phyloP scores from a whole-genome alignment of 2,888 invertebrate genomes.

The Pseudococcus viburni region DNA sequence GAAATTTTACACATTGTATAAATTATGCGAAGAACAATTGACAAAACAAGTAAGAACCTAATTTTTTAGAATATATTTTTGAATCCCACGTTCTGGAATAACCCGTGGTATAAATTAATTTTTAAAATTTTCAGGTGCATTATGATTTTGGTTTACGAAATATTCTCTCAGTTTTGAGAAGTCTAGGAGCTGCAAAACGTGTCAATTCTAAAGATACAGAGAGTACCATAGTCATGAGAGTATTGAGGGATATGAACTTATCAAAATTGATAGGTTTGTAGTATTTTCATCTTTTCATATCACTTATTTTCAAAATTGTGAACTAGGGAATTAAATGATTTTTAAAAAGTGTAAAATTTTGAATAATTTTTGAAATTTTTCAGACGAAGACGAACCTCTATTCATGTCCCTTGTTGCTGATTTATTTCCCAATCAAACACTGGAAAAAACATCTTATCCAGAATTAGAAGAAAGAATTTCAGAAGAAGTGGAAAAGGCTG shows the following conservation, averaged over 20 bases:
- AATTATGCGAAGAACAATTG: conserved; percentile 96
- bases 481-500: conserved; percentile 84
- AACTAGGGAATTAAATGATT: too few relatives aligned
- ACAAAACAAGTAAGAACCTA: conserved; percentile 86
- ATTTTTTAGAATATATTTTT: not conserved
- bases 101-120: not conserved
- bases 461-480: conserved; percentile 91
- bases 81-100: not conserved
- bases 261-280: conserved; percentile 85
- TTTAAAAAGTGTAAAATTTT: too few relatives aligned
- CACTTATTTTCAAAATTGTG: not conserved
- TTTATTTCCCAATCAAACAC: conserved; percentile 92
- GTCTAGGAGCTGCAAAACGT: conserved; percentile 92
- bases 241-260: conserved; percentile 97
- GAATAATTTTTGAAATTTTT: not conserved
- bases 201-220: conserved; percentile 93
- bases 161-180: conserved; percentile 93
- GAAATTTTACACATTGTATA: conserved; percentile 97
- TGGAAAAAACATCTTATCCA: conserved; percentile 92
- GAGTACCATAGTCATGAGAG: conserved; percentile 96
- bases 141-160: conserved; percentile 97
- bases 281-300: conserved; percentile 10
- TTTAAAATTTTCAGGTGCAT: conserved; percentile 79
- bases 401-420: conserved; percentile 96
- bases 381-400: conserved; percentile 96